These are phyloP conservation scores for Lycophotia porphyrea DNA, from an alignment of 2,888 invertebrate genomes.

Conservation along the genomic window DNA sequence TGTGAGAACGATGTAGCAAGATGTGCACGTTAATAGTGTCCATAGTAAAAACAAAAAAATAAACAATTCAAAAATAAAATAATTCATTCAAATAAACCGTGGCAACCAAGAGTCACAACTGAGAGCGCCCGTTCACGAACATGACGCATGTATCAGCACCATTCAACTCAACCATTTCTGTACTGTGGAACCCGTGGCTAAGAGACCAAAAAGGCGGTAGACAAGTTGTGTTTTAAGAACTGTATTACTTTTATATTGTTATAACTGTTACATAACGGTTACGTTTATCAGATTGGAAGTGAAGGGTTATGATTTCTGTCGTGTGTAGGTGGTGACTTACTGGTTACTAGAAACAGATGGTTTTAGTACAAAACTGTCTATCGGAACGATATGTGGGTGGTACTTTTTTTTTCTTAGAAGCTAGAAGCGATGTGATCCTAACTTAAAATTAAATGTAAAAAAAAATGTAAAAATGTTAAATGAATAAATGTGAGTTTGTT, in stretches of 20 bases:
- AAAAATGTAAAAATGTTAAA: no score
- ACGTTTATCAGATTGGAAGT: conserved; percentile 53
- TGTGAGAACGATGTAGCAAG: no score
- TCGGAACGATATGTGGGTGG: no score
- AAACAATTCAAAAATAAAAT: no score
- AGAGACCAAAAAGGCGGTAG: background rate
- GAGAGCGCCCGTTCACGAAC: no score
- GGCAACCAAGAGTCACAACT: no score
- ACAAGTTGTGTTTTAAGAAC: conserved; percentile 25
- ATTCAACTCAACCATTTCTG: no score
- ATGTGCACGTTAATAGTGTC: no score
- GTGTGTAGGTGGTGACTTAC: conserved; percentile 52
- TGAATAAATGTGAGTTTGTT: background rate
- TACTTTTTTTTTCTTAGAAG: conserved; percentile 10
- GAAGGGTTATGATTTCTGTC: conserved; percentile 38
- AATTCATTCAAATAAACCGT: no score
- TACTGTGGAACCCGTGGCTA: no score
- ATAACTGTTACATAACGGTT: conserved; percentile 39
- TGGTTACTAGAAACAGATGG: conserved; percentile 16
- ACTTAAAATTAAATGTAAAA: background rate
- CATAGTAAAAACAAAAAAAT: no score
- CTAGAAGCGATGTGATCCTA: background rate
- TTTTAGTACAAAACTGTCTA: conserved; percentile 22
- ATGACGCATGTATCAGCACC: no score
- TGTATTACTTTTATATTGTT: conserved; percentile 48